Conservation (phyloP, 2,797 vertebrate species). For the Dermochelys coriacea region DNA sequence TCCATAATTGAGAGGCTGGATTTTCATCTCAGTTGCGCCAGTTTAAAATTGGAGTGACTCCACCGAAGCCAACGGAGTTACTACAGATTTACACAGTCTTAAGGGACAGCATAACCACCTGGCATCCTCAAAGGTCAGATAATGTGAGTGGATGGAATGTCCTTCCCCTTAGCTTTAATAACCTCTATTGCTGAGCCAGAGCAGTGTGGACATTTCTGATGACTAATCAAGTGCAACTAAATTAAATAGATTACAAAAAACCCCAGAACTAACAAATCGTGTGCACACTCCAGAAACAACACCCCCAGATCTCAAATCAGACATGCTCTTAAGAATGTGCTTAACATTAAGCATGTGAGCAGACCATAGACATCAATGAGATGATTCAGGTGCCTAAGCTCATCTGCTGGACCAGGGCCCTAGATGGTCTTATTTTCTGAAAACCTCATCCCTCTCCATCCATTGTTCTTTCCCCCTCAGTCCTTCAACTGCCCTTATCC, state of each 20-base stretch:
- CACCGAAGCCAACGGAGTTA: background rate
- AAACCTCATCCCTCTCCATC: background rate
- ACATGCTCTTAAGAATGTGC: rapidly evolving
- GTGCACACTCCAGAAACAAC: rapidly evolving
- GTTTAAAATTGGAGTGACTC: background rate
- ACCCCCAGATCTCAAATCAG: background rate
- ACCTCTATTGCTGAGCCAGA: background rate
- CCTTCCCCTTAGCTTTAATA: background rate
- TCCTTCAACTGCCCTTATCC: background rate
- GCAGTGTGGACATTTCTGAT: background rate
- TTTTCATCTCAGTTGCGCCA: background rate
- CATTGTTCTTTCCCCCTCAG: background rate
- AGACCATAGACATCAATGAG: rapidly evolving
- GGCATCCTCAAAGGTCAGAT: conserved; percentile 46
- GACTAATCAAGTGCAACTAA: rapidly evolving
- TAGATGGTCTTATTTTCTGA: rapidly evolving
- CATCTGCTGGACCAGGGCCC: background rate
- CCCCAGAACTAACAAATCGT: rapidly evolving
- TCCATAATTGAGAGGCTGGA: background rate
- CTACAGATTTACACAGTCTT: conserved; percentile 31
- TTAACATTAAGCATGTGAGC: rapidly evolving
- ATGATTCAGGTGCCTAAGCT: background rate
- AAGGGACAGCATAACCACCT: conserved; percentile 15
- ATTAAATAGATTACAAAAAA: background rate
- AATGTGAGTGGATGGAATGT: conserved; percentile 9